Conservation (phyloP, 2,113 vertebrate species). For the Tretioscincus oriximinensis region DNA sequence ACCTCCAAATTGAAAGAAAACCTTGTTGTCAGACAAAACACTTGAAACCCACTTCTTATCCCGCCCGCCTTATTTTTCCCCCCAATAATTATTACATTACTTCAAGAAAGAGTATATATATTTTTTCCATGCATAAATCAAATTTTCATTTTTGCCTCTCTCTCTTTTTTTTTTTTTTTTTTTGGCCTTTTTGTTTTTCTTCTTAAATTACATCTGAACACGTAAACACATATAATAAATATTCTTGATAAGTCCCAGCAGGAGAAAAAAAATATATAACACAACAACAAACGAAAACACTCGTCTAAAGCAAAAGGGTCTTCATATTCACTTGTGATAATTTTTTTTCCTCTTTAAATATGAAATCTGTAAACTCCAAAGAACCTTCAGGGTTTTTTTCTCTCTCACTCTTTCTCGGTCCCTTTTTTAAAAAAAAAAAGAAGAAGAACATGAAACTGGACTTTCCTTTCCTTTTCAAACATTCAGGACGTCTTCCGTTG, state of each 20-base stretch:
- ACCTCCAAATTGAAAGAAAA: slow-evolving; percentile 58
- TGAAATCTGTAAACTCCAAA: slow-evolving; percentile 75
- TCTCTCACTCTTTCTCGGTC: slow-evolving; percentile 27
- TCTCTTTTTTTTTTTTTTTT: slow-evolving; percentile 62
- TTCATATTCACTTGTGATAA: slow-evolving; percentile 43
- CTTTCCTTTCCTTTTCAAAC: slow-evolving; percentile 71
- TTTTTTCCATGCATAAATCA: slow-evolving; percentile 76
- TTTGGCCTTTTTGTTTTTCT: slow-evolving; percentile 72
- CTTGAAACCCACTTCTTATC: slow-evolving; percentile 51
- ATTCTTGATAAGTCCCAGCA: slow-evolving; percentile 76
- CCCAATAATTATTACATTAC: slow-evolving; percentile 70
- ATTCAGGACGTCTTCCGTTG: slow-evolving; percentile 92
- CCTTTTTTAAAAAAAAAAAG: neutral
- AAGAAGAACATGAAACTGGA: slow-evolving; percentile 53
- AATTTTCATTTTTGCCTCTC: slow-evolving; percentile 62
- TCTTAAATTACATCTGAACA: slow-evolving; percentile 93
- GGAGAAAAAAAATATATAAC: slow-evolving; percentile 51
- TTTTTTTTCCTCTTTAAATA: slow-evolving; percentile 65
- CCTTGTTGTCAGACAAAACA: slow-evolving; percentile 47
- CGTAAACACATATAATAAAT: slow-evolving; percentile 90
- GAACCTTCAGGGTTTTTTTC: slow-evolving; percentile 56
- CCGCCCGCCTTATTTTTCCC: slow-evolving; percentile 47
- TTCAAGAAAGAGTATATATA: slow-evolving; percentile 73
- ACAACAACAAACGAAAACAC: slow-evolving; percentile 42
- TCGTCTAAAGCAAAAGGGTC: slow-evolving; percentile 64